Percentiles rank a stretch among this genome's conserved stretches.
Conservation (phyloP, 2,113 vertebrate species). For the Clinocottus analis region DNA sequence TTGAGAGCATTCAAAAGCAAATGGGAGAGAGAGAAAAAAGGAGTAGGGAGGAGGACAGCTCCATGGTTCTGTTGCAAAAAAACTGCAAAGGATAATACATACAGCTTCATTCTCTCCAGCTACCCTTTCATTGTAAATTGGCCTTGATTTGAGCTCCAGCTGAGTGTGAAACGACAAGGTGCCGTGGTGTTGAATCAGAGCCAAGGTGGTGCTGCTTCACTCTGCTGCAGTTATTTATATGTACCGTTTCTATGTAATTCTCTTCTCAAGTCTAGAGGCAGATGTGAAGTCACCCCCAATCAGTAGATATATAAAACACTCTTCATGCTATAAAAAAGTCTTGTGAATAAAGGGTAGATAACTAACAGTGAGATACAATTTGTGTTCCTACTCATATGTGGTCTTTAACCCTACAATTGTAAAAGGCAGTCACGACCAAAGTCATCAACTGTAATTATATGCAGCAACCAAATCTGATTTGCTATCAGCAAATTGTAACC, state of each 20-base stretch:
- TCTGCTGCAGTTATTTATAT: constrained; percentile 47
- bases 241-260: constrained; percentile 25
- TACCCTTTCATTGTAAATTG: constrained; percentile 65
- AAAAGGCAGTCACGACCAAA: constrained; percentile 21
- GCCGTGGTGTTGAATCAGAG: constrained; percentile 33
- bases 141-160: constrained; percentile 67
- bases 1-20: constrained; percentile 52
- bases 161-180: constrained; percentile 62
- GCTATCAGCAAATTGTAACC: constrained; percentile 10
- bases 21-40: constrained; percentile 34
- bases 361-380: constrained; percentile 1
- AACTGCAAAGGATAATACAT: constrained; percentile 56
- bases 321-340: neutral
- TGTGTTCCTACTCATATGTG: neutral
- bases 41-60: constrained; percentile 25
- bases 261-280: constrained; percentile 21
- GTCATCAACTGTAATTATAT: constrained; percentile 23
- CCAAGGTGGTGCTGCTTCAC: constrained; percentile 13
- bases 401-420: neutral
- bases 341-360: constrained; percentile 9
- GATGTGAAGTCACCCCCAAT: constrained; percentile 9
- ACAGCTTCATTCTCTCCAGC: constrained; percentile 37
- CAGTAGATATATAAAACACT: neutral
- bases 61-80: constrained; percentile 53
- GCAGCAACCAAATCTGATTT: constrained; percentile 15